Base-by-base conservation (phyloP, 1,140 invertebrate species). In the Battus philenor region DNA sequence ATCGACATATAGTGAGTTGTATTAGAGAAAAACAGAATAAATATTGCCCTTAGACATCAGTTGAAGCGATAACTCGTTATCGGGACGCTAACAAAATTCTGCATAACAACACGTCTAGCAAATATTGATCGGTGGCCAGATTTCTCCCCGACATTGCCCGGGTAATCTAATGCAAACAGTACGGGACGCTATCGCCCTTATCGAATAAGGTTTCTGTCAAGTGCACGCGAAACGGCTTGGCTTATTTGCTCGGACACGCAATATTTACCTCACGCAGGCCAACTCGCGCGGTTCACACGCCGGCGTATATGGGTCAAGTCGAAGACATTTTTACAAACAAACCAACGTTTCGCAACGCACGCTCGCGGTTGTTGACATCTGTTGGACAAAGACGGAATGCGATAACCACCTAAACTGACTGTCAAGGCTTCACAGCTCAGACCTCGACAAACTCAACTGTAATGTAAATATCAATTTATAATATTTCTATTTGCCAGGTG, bases 121-220 rank as follows among this genome's bases (percentile, higher is more conserved):
- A 36, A 36, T 36, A 36, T 36, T 36, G 33, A 36, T 36, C n/a
- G 12, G 12, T 18, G 9, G 9, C 8, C 32, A 34, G 33, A 36
- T 36, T 18, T 18, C 4, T 36, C 8, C 16, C 9, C 51, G 56
- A 54, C 56, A 59, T 63, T 59, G 47, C 46, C 48, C 12, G 36
- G 54, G 31, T 38, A 44, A 49, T 51, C 26, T 33, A 47, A 32
- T 41, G 26, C 32, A 56, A 59, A 50, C 10, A 41, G 27, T 33
- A 46, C 46, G 17, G 11, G 20, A 41, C 18, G 58, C 53, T 62
- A 58, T 60, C 55, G 47, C 22, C 44, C 17, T 41, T 53, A 50
- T 61, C 50, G 54, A 56, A 8, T 51, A 38, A 34, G 18, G 30
- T 57, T 55, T 54, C 52, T 54, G 51, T 58, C 52, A 57, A 62